Conservation (phyloP, 2,797 vertebrate species). For the Gobio occitaniae region DNA sequence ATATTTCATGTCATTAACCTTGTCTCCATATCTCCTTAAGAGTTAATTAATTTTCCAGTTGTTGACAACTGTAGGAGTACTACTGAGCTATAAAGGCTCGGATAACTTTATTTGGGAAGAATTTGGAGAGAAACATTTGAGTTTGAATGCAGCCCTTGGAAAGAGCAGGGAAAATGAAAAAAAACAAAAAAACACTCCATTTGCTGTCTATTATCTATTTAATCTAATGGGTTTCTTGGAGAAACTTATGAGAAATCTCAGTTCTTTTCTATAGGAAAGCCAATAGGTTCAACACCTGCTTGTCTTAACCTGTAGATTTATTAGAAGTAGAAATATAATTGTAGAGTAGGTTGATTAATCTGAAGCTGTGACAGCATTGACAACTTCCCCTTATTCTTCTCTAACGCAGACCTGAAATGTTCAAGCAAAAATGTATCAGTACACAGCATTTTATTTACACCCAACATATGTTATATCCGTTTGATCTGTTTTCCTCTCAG, state of each 20-base stretch:
- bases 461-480: background rate
- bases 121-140: background rate
- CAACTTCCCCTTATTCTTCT: background rate
- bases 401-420: background rate
- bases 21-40: background rate
- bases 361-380: background rate
- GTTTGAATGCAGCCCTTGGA: background rate
- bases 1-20: background rate
- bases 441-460: background rate
- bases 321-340: background rate
- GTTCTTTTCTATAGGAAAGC: too few species aligned
- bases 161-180: background rate
- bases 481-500: conserved; percentile 67
- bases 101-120: background rate
- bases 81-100: background rate
- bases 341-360: background rate
- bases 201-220: background rate
- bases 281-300: background rate
- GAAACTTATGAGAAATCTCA: background rate
- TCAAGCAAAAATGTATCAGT: background rate
- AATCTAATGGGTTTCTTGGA: background rate
- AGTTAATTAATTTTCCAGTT: background rate
- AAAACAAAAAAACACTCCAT: background rate
- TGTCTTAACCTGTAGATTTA: background rate
- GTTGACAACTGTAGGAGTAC: background rate